Conservation (phyloP, 2,113 vertebrate species). For the Prolemur simus region DNA sequence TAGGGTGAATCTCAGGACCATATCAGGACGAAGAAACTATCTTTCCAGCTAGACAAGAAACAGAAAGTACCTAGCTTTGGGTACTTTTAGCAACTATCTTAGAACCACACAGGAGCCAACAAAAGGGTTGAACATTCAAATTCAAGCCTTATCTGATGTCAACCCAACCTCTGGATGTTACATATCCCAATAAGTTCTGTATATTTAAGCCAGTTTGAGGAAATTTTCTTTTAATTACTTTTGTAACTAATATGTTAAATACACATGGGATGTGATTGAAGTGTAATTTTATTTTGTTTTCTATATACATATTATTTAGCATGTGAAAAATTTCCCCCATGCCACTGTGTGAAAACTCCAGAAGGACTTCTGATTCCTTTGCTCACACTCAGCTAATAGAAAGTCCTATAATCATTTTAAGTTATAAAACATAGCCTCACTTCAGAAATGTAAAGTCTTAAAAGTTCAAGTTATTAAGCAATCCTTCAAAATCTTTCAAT, state of each 20-base stretch:
- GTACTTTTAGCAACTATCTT: background rate
- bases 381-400: background rate
- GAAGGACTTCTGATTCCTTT: background rate
- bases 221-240: background rate
- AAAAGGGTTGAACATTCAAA: background rate
- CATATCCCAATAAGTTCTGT: background rate
- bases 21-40: background rate
- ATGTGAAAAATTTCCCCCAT: background rate
- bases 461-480: slow-evolving; percentile 3
- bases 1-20: background rate
- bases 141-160: background rate
- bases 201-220: background rate
- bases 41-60: background rate
- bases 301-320: background rate
- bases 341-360: background rate
- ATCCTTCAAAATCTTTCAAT: background rate
- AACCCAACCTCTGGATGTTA: background rate
- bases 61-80: background rate
- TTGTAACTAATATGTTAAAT: slow-evolving; percentile 13
- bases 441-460: slow-evolving; percentile 21
- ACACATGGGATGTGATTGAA: background rate
- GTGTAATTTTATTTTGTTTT: slow-evolving; percentile 17
- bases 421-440: background rate
- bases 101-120: background rate
- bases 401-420: background rate